Percentiles rank a stretch among this genome's conserved stretches.
Conservation (phyloP, 53 echinoderm and acorn worm species). For the Arbacia lixula region DNA sequence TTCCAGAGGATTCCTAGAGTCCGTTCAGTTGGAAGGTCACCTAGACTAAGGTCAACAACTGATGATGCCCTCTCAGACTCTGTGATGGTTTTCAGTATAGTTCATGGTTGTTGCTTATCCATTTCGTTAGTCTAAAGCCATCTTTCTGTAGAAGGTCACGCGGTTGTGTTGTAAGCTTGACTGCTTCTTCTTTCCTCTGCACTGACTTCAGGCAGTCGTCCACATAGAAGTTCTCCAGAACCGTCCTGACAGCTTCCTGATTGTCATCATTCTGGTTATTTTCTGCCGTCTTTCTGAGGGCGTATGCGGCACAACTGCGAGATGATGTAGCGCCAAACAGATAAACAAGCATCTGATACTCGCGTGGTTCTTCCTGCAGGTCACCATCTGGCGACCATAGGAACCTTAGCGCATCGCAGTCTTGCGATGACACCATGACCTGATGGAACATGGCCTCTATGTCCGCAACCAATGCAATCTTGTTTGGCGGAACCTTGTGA, state of each 20-base stretch:
- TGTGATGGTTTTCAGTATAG: no score
- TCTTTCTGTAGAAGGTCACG: no score
- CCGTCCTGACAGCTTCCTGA: no score
- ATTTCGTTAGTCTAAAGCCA: no score
- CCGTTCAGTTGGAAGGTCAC: slow-evolving; percentile 50
- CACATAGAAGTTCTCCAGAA: no score
- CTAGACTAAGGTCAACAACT: slow-evolving; percentile 5
- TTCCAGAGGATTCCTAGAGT: slow-evolving; percentile 70
- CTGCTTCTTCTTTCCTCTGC: no score
- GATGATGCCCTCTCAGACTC: no score
- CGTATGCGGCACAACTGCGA: slow-evolving; percentile 47
- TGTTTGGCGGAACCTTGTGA: slow-evolving; percentile 70
- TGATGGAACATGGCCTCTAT: slow-evolving; percentile 79
- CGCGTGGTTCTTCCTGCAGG: background rate
- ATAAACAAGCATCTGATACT: slow-evolving; percentile 53
- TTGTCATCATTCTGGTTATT: no score
- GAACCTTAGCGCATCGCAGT: slow-evolving; percentile 51
- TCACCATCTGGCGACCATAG: slow-evolving; percentile 62
- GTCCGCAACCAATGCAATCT: slow-evolving; percentile 59
- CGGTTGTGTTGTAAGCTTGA: no score
- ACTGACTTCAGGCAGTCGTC: no score
- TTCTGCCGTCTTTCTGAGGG: slow-evolving; percentile 37
- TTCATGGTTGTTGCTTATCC: no score
- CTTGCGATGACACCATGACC: slow-evolving; percentile 43
- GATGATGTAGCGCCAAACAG: slow-evolving; percentile 64